Base-by-base conservation (phyloP, 2,113 vertebrate species). In the Eurypyga helias region DNA sequence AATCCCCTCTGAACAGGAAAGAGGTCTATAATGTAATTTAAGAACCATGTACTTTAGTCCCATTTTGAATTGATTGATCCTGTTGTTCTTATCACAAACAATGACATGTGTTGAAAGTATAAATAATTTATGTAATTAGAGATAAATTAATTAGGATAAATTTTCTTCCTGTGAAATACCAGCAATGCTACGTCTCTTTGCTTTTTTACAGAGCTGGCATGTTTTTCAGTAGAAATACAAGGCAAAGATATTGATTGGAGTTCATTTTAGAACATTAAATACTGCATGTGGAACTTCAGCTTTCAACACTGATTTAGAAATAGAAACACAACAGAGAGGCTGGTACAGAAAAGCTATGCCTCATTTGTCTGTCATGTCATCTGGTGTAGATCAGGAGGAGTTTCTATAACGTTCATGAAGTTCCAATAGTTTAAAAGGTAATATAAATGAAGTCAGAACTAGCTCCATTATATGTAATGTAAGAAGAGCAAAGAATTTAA, bases 401-500 rank as follows among this genome's bases (percentile, higher is more conserved):
- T 66, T 73, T 91, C 51, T 79, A 13, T 58, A 78, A 29, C 0
- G 4, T 84, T 76, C 61, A 20, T 52, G 25, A 89, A 88, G 46
- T 91, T 90, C 48, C 23, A 79, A 23, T 23, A 25, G 57, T 73
- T 82, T 83, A 65, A 77, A 88, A 93, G 57, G 26, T 36, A 69
- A 38, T 77, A 55, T 58, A 83, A 80, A 76, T 83, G 25, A 89
- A 67, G 84, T 72, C 43, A 90, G 38, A 24, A 51, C 41, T 61
- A 89, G 17, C 25, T 78, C 33, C 31, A 46, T 83, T 86, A 45
- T 90, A 66, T 91, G 73, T 90, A 95, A 94, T 93, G 80, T 83
- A 90, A 88, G 93, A 96, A 97, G 76, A 97, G 81, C 75, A 73
- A 94, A 96, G 93, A 98, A 98, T 98, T 97, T 97, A 98, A 98